Percentiles rank a stretch among this genome's conserved stretches.
phyloP scores from a whole-genome alignment of 1,140 invertebrate species.

The Saccostrea cuccullata region DNA sequence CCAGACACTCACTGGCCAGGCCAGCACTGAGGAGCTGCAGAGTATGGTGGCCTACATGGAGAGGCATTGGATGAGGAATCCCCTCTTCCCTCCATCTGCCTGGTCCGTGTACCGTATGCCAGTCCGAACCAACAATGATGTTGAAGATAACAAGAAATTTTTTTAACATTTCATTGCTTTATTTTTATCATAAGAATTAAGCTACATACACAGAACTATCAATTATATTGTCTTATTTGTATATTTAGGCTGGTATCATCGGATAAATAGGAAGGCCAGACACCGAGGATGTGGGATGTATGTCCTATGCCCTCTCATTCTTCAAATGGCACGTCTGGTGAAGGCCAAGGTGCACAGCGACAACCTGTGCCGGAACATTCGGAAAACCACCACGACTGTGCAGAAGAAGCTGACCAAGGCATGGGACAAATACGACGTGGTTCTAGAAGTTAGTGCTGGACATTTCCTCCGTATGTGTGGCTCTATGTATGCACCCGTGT shows the following conservation, averaged over 20 bases:
- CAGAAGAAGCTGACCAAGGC: background rate
- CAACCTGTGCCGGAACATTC: background rate
- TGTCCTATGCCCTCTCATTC: background rate
- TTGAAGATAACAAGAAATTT: too few species aligned
- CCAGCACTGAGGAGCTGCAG: background rate
- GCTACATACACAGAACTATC: too few species aligned
- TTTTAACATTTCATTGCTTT: too few species aligned
- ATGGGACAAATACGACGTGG: background rate
- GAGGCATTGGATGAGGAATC: background rate
- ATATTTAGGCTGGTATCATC: background rate
- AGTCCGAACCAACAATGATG: constrained; percentile 8
- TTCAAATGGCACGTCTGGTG: background rate
- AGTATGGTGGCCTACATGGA: background rate
- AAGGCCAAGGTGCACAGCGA: background rate
- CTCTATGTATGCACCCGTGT: background rate
- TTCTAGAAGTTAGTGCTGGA: background rate
- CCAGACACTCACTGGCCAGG: too few species aligned
- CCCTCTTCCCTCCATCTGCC: background rate
- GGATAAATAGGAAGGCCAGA: background rate
- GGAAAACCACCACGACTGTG: background rate
- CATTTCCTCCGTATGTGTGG: background rate
- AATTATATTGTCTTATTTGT: too few species aligned
- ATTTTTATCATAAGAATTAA: too few species aligned
- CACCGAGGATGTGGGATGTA: background rate
- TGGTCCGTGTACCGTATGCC: background rate